phyloP scores from a whole-genome alignment of 2,113 vertebrate species.

The Syrrhaptes paradoxus region DNA sequence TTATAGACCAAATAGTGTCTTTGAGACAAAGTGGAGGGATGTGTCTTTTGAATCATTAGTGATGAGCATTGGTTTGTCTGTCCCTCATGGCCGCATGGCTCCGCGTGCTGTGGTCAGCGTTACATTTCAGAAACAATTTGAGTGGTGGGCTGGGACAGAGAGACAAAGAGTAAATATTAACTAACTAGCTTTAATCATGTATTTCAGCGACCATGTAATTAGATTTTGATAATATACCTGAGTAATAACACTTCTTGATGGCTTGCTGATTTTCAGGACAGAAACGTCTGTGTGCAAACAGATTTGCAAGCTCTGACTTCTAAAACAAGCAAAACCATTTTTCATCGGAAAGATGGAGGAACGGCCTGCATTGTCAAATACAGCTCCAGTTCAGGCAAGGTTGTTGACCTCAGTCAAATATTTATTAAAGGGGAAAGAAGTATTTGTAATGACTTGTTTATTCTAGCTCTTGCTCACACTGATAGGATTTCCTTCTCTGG shows the following conservation, averaged over 20 bases:
- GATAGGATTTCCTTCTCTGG: conserved; percentile 34
- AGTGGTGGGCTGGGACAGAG: not conserved
- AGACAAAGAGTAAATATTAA: not conserved
- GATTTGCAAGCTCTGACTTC: not conserved
- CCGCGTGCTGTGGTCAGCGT: not conserved
- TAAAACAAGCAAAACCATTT: not conserved
- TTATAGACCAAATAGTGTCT: not conserved
- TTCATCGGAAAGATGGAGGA: not conserved
- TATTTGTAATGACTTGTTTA: conserved; percentile 57
- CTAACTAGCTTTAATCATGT: not conserved
- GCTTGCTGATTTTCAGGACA: not conserved
- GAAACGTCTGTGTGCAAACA: not conserved
- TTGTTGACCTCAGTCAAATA: conserved; percentile 51
- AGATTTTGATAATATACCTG: not conserved
- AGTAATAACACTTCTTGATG: not conserved
- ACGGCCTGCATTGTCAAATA: not conserved
- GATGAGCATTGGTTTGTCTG: not conserved
- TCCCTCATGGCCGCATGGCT: not conserved
- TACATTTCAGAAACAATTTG: not conserved
- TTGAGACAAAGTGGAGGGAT: not conserved
- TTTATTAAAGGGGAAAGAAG: conserved; percentile 56
- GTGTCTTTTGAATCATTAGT: not conserved
- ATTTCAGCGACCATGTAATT: not conserved
- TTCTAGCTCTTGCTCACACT: conserved; percentile 50
- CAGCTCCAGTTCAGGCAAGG: not conserved